Base-by-base conservation (phyloP, 1,140 invertebrate genomes). In the Psilanteris sp. region DNA sequence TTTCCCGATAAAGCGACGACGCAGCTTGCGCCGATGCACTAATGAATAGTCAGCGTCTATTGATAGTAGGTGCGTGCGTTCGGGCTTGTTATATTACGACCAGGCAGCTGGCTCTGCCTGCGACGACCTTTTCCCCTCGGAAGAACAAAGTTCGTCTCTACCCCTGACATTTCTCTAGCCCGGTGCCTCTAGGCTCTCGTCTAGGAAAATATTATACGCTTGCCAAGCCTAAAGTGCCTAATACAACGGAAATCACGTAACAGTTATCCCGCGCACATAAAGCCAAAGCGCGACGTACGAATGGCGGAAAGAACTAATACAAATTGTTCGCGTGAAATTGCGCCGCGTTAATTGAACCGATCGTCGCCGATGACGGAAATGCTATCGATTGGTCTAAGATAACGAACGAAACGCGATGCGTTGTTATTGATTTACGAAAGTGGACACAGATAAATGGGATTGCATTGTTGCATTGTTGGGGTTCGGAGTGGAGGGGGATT, bases 11-110 rank as follows among this genome's bases (percentile, higher is more conserved):
- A 80, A 81, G 78, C 73, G 68, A 43, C 79, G 72, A 43, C 79
- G 72, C 78, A 79, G 82, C 73, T 77, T 83, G 83, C 83, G 80
- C 77, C 59, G 79, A 82, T 74, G 77, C 74, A 80, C 79, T 85
- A 86, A 86, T 86, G 85, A 87, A 87, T 83, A 86, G 85, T 87
- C 85, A 85, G 82, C 64, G 81, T 73, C 80, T 84, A 83, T 84
- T 81, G 81, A 74, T 82, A 79, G 81, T 84, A 84, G 80, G 79
- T 77, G 82, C 79, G 79, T 80, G 79, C 70, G 77, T 77, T 70
- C 8, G 22, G 68, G 59, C 79, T 85, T 77, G 85, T 83, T 85
- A 83, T 81, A 79, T 83, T 84, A 84, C 78, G 64, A 77, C 80
- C 70, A 80, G 73, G 83, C 84, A 85, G 83, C 85, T 87, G 84